phyloP scores from a whole-genome alignment of 2,888 invertebrate genomes.

The Ctena decussata region DNA sequence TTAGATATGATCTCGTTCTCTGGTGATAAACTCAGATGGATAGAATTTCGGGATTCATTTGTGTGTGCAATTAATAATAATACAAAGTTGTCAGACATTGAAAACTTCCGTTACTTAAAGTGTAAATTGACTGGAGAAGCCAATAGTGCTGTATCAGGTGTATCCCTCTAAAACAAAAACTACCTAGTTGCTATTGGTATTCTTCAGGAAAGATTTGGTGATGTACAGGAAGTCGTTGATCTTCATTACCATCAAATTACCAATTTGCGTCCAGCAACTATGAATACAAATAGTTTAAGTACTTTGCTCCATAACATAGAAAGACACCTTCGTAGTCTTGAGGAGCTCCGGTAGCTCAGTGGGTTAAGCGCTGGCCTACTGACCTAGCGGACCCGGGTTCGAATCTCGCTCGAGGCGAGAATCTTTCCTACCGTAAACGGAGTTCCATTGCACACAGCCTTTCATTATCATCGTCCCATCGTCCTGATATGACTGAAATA shows the following conservation, averaged over 20 bases:
- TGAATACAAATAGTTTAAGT: background rate
- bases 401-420: no score
- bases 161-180: background rate
- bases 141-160: background rate
- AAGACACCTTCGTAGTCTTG: conserved; percentile 33
- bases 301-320: background rate
- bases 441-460: no score
- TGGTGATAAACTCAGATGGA: conserved; percentile 4
- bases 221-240: background rate
- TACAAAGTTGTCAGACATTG: background rate
- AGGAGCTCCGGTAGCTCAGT: no score
- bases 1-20: background rate
- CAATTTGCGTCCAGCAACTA: background rate
- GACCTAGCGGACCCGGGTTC: no score
- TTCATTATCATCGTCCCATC: no score
- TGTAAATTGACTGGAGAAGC: background rate
- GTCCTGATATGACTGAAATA: no score
- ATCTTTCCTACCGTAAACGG: no score
- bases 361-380: no score
- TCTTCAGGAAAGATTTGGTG: background rate
- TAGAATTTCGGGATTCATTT: background rate
- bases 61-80: background rate
- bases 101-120: background rate
- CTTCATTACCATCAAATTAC: background rate
- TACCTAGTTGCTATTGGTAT: background rate